These are phyloP conservation scores for Perdita meconis DNA, from an alignment of 2,888 invertebrate species.

Conservation along the genomic window DNA sequence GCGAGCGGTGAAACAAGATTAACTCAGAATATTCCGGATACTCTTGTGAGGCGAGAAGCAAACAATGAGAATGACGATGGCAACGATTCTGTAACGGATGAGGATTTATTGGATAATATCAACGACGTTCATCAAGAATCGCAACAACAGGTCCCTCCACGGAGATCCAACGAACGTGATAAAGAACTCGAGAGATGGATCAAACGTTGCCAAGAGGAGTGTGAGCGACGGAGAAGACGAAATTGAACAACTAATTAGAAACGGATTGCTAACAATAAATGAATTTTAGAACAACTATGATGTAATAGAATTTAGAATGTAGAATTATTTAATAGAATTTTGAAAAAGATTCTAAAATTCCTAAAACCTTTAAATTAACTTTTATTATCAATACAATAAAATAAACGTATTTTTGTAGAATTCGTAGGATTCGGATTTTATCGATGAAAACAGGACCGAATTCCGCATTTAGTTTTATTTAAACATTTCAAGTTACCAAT, in stretches of 20 bases:
- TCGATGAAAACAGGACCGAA: no score
- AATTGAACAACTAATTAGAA: conserved; percentile 4
- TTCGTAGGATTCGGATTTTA: no score
- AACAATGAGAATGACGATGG: background rate
- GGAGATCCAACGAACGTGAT: conserved; percentile 24
- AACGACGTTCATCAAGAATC: conserved; percentile 9
- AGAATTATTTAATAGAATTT: no score
- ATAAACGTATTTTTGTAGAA: no score
- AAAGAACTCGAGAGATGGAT: conserved; percentile 70
- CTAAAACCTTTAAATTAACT: no score
- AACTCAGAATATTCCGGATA: background rate
- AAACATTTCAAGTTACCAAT: no score
- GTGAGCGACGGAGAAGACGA: conserved; percentile 35
- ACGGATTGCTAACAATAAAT: background rate
- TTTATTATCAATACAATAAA: no score
- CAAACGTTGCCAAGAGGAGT: conserved; percentile 64
- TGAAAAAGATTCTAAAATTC: no score
- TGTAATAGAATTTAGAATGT: no score
- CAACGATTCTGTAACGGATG: background rate
- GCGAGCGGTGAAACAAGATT: background rate
- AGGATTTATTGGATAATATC: background rate
- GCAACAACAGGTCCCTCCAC: no score
- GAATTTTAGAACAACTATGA: background rate
- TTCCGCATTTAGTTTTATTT: no score
- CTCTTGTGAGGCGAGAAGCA: background rate